A percentile compares a stretch with the other conserved stretches of the same genome.
Conservation (phyloP, 2,113 vertebrate species). For the Struthio camelus region DNA sequence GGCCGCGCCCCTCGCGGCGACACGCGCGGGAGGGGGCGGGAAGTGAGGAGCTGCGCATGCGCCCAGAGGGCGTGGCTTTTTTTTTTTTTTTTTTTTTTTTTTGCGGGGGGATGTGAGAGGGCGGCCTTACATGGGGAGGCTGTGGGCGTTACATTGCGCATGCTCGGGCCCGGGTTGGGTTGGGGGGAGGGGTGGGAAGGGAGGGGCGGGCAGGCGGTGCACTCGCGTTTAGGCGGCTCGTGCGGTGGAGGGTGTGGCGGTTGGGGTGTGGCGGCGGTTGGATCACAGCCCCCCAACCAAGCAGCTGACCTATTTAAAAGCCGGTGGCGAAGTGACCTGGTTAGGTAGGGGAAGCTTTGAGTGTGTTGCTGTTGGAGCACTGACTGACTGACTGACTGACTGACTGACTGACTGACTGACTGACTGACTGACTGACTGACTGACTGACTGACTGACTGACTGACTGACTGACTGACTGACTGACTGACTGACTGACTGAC, state of each 20-base stretch:
- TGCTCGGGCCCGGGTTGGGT: not conserved
- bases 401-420: too few relatives aligned
- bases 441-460: too few relatives aligned
- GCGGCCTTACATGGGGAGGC: fast-evolving
- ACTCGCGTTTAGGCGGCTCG: not conserved
- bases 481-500: too few relatives aligned
- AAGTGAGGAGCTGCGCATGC: not conserved
- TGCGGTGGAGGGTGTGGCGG: not conserved
- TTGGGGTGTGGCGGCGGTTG: too few relatives aligned
- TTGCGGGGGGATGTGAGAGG: not conserved
- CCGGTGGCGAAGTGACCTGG: not conserved
- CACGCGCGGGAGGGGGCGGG: too few relatives aligned
- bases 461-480: too few relatives aligned
- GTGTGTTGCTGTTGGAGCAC: not conserved
- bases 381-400: too few relatives aligned
- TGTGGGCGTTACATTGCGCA: fast-evolving
- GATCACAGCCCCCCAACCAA: too few relatives aligned
- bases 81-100: too few relatives aligned
- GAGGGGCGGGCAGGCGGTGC: not conserved
- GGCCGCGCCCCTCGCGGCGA: not conserved
- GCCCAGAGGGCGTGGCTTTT: not conserved
- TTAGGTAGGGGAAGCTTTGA: not conserved
- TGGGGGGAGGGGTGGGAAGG: too few relatives aligned
- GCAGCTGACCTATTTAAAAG: too few relatives aligned
- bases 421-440: too few relatives aligned